A percentile compares a stretch with the other conserved stretches of the same genome.
Conservation (phyloP, 1,140 invertebrate species). For the Laodelphax striatellus region DNA sequence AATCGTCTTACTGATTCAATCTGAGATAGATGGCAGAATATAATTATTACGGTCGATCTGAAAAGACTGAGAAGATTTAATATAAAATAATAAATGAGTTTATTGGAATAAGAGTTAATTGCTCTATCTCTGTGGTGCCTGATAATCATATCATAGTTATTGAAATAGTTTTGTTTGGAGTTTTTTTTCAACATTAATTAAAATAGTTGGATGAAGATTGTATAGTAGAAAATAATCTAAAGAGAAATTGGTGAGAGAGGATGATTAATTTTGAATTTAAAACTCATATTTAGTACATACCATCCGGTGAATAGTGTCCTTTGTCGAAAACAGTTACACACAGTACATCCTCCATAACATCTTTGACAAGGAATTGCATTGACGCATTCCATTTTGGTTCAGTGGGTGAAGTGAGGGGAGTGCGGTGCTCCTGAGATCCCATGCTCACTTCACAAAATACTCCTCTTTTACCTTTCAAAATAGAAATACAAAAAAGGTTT, state of each 20-base stretch:
- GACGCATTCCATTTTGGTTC: conserved; percentile 67
- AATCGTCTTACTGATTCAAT: neutral
- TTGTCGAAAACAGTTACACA: conserved; percentile 69
- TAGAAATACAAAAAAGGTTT: neutral
- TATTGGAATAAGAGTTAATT: no score
- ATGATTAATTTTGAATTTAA: conserved; percentile 48
- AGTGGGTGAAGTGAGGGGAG: conserved; percentile 40
- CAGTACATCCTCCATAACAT: conserved; percentile 59
- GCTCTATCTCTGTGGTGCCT: no score
- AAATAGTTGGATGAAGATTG: neutral
- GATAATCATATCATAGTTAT: no score
- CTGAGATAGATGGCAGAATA: neutral
- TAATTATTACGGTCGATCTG: neutral
- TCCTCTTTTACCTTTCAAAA: conserved; percentile 32
- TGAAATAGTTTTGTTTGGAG: no score
- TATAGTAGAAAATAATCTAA: no score
- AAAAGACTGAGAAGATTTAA: no score
- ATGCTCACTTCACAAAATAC: conserved; percentile 70
- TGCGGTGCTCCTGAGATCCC: conserved; percentile 63
- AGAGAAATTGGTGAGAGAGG: no score
- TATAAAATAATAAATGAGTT: no score
- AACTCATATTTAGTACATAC: conserved; percentile 33
- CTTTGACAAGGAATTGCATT: conserved; percentile 74
- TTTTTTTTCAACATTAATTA: no score
- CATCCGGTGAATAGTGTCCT: conserved; percentile 65